Percentiles rank a stretch among this genome's conserved stretches.
These are phyloP conservation scores for Temnothorax ravouxi DNA, from an alignment of 2,888 invertebrate genomes.

Conservation along the genomic window DNA sequence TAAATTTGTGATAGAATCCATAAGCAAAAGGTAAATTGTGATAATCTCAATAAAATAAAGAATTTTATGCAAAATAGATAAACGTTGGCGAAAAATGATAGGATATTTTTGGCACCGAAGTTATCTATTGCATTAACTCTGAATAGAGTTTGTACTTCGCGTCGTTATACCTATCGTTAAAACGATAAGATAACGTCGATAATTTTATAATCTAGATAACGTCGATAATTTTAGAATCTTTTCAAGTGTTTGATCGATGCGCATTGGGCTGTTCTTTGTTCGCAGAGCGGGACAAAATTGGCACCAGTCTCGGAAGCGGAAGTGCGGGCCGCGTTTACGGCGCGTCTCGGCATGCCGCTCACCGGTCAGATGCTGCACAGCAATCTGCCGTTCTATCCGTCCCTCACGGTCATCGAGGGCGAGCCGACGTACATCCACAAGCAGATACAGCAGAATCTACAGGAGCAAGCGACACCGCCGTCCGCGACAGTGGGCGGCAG, in stretches of 20 bases:
- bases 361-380: slow-evolving; percentile 91
- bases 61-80: neutral
- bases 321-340: slow-evolving; percentile 91
- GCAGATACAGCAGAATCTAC: slow-evolving; percentile 86
- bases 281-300: slow-evolving; percentile 87
- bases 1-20: neutral
- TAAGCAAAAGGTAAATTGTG: neutral
- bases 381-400: slow-evolving; percentile 91
- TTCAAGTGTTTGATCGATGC: neutral
- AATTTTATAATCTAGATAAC: neutral
- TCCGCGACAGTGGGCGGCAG: slow-evolving; percentile 72
- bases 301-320: slow-evolving; percentile 93
- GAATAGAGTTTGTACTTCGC: neutral
- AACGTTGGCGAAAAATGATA: neutral
- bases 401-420: slow-evolving; percentile 88
- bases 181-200: neutral
- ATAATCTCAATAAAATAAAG: neutral
- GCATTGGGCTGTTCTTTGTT: neutral
- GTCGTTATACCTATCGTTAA: neutral
- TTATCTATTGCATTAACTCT: neutral
- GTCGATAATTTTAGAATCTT: neutral
- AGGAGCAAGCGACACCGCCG: slow-evolving; percentile 85
- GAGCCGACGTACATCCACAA: slow-evolving; percentile 86
- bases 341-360: slow-evolving; percentile 89
- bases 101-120: neutral